Conservation (phyloP, 2,888 invertebrate species). For the Phania funesta region DNA sequence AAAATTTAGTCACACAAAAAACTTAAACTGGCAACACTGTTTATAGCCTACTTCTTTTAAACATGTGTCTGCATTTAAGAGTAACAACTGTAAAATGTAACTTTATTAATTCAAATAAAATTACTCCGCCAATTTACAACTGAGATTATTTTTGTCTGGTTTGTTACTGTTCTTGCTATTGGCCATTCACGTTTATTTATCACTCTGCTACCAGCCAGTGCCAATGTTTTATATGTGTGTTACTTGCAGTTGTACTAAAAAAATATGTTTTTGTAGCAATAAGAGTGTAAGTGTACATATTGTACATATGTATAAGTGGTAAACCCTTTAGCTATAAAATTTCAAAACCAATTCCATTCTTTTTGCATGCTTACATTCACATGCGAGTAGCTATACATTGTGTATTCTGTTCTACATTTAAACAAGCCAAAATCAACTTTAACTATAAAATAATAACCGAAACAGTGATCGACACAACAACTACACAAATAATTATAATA, state of each 20-base stretch:
- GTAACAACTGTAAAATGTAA: no score
- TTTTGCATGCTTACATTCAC: not conserved
- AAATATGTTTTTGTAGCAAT: not conserved
- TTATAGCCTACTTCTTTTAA: no score
- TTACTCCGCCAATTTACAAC: constrained; percentile 19
- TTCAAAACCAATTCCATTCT: not conserved
- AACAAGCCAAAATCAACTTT: constrained; percentile 23
- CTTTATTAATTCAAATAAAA: not conserved
- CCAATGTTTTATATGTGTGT: not conserved
- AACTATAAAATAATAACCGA: constrained; percentile 28
- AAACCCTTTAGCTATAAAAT: constrained; percentile 35
- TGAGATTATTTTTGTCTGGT: not conserved
- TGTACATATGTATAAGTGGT: constrained; percentile 2
- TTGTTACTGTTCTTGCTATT: not conserved
- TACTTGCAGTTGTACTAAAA: not conserved
- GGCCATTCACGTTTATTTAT: not conserved
- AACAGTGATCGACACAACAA: constrained; percentile 1
- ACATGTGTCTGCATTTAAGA: no score
- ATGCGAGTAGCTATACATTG: not conserved
- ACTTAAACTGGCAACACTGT: no score
- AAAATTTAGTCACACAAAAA: no score
- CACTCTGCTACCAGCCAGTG: not conserved
- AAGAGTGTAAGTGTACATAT: no score
- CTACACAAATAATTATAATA: not conserved
- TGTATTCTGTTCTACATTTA: not conserved